phyloP scores from a whole-genome alignment of 2,797 vertebrate species.

The Mus minutoides region DNA sequence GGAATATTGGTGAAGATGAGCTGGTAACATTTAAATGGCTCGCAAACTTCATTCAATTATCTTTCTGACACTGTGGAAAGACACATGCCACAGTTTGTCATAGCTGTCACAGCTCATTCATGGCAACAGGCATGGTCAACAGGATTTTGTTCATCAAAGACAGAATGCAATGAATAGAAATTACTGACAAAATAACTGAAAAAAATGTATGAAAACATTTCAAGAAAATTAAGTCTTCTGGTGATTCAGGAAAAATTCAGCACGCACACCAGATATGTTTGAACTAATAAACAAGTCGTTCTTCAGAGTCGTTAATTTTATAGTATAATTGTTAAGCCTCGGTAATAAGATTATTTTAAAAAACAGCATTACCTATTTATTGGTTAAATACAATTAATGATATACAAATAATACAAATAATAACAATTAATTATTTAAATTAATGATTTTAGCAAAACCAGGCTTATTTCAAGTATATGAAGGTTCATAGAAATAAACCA shows the following conservation, averaged over 20 bases:
- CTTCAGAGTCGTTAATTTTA: background rate
- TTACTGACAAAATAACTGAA: background rate
- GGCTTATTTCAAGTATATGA: background rate
- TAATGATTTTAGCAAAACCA: slow-evolving; percentile 37
- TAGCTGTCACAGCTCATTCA: background rate
- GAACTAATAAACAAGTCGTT: background rate
- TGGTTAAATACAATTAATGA: background rate
- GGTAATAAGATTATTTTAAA: background rate
- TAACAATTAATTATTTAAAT: background rate
- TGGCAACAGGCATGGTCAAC: background rate
- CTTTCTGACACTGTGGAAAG: background rate
- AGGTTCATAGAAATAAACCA: background rate
- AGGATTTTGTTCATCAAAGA: background rate
- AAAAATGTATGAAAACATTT: background rate
- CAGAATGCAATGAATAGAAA: background rate
- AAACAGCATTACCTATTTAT: background rate
- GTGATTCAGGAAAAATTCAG: background rate
- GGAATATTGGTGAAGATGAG: background rate
- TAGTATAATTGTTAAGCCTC: background rate
- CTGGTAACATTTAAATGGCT: background rate
- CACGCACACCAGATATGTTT: background rate
- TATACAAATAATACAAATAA: background rate
- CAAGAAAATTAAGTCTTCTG: background rate
- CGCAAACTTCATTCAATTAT: background rate
- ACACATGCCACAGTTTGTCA: background rate